Evolutionary conservation across 2,113 vertebrate genomes (phyloP).

Genomic region (Acinonyx jubatus): DNA sequence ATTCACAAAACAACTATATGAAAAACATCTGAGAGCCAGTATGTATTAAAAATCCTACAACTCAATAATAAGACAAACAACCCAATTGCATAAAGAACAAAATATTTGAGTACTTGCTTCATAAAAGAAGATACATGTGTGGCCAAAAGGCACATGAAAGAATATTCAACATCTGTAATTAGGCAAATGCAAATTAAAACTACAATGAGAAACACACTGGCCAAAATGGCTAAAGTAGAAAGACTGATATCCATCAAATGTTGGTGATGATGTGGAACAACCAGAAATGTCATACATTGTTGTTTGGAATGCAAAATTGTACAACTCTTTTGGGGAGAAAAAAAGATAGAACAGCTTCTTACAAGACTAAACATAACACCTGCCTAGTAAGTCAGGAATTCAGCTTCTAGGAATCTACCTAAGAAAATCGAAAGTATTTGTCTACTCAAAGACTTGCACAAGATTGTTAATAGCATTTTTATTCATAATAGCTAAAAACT

Average conservation of each 20-base stretch:
- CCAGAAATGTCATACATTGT: neutral
- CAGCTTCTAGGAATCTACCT: neutral
- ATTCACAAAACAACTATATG: neutral
- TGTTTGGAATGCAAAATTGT: neutral
- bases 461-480: neutral
- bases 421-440: neutral
- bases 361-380: neutral
- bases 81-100: neutral
- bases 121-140: neutral
- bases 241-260: neutral
- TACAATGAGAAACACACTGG: neutral
- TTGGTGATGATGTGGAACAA: neutral
- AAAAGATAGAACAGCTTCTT: neutral
- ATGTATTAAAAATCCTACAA: neutral
- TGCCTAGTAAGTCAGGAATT: neutral
- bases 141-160: neutral
- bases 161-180: neutral
- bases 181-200: neutral
- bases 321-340: neutral
- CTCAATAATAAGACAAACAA: neutral
- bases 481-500: neutral
- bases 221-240: neutral
- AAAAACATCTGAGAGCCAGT: neutral
- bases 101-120: neutral
- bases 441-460: neutral